Evolutionary conservation across 23 tunicate genomes (phyloP), one percentile per base, ranked within the genome.

Genomic region (Styela plicata): DNA sequence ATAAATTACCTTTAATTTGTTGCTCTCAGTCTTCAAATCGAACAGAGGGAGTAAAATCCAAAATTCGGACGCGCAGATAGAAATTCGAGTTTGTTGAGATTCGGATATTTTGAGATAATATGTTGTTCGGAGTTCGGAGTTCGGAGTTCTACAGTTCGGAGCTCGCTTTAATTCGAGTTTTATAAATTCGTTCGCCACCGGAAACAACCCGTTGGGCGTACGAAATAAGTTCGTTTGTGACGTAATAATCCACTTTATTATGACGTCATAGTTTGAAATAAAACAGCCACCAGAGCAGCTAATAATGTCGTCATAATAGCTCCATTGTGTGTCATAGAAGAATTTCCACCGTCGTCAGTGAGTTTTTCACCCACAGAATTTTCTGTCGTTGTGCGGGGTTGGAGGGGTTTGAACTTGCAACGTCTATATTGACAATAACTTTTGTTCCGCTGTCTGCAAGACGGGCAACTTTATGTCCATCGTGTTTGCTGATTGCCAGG

Each of bases 401-500:
- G 37, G 5, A 5, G 2, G 77, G 17, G 16, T 34, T 71, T 34
- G 77, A 13, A 21, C 13, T 34, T 17, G 34, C 35, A 3, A 71
- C 34, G 17, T 22, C 23, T 16, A 76, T 76, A 21, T 76, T 36
- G 18, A 44, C 66, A 27, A 76, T 44, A 25, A 76, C 81, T 16
- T 53, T 76, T 24, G 32, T 53, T 13, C 81, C 64, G 27, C 66
- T 53, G 67, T 52, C 64, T 0, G 34, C 53, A 13, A 89, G 64
- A 23, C 63, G 18, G 31, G 89, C 83, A 24, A 85, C 37, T 57
- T 67, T 80, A 1, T 35, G 34, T 20, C 89, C 96, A 82, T 80
- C 89, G 1, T 74, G 63, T n/a, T 66, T 73, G 31, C 61, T 75
- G 73, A 90, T 76, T 82, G 82, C 82, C 80, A 90, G 52, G 2